Base-by-base conservation (phyloP, 92 coral and sea anemone species). In the Phenganax marumi region DNA sequence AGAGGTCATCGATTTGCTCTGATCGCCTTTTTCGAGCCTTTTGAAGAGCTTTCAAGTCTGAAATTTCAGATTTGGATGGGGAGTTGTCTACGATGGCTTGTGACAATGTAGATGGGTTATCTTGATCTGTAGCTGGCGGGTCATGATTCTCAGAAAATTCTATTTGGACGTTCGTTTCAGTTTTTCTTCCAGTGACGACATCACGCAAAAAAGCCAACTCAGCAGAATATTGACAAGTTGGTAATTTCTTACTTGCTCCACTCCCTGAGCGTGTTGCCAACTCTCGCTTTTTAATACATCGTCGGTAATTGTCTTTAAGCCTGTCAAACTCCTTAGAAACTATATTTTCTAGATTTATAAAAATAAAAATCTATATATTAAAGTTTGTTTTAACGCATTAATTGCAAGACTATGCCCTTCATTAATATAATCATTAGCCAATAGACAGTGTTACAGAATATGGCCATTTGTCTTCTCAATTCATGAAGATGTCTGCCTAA, bases 141-240 rank as follows among this genome's bases (percentile, higher is more conserved):
- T 33, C 43, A 33, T 33, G 43, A 33, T 5, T 33, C 43, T 33
- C 43, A 33, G 43, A 33, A 33, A 33, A 1, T 16, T 13, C 68
- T 3, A 62, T 19, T 62, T 62, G 68, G 68, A 62, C 24, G 22
- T 62, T 62, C 11, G 49, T 2, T 70, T 70, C 75, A 0, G 75
- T 70, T 19, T 70, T 70, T 70, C 75, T 33, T 22, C 51, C 75
- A 1, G 75, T 70, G 1, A 70, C 75, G 10, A 70, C 22, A 48
- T 70, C 75, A 10, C 75, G 13, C 50, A 70, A 48, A 33, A 70
- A 70, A 10, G 75, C 13, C 75, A 70, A 70, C 75, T 70, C 75
- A 33, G 53, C 75, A 70, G 10, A 70, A 70, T 70, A 70, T 13
- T 70, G 51, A 48, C 75, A 70, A 13, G 75, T 70, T 22, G 75